Conservation (phyloP, 2,113 vertebrate species). For the Callopanchax toddi region DNA sequence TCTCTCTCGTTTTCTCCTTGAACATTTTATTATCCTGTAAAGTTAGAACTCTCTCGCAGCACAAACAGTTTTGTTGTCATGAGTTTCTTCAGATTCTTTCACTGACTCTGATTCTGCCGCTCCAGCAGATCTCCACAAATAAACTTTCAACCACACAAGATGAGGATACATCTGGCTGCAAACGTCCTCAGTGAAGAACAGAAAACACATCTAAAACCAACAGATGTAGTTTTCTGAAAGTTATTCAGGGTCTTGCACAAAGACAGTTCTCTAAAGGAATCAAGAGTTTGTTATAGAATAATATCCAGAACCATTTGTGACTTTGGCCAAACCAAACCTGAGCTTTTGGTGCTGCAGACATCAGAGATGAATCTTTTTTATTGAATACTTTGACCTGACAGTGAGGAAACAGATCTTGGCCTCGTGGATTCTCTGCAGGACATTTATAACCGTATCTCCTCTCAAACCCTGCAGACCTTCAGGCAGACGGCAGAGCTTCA, state of each 20-base stretch:
- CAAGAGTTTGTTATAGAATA: too few species aligned
- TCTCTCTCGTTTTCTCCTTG: too few species aligned
- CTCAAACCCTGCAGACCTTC: conserved; percentile 57
- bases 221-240: too few species aligned
- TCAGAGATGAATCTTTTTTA: conserved; percentile 67
- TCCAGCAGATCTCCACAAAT: background rate
- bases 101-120: background rate
- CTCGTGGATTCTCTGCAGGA: conserved; percentile 56
- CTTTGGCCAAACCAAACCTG: conserved; percentile 8
- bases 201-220: background rate
- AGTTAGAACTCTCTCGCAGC: too few species aligned
- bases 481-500: conserved; percentile 38
- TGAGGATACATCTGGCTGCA: background rate
- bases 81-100: background rate
- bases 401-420: conserved; percentile 66
- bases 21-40: too few species aligned
- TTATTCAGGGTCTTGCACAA: background rate
- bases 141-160: background rate
- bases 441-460: conserved; percentile 69
- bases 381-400: conserved; percentile 71
- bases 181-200: background rate
- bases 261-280: too few species aligned
- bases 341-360: conserved; percentile 47
- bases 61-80: too few species aligned
- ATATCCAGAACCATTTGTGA: background rate